Evolutionary conservation across 2,888 invertebrate genomes (phyloP).

Genomic region (Helleia helle): DNA sequence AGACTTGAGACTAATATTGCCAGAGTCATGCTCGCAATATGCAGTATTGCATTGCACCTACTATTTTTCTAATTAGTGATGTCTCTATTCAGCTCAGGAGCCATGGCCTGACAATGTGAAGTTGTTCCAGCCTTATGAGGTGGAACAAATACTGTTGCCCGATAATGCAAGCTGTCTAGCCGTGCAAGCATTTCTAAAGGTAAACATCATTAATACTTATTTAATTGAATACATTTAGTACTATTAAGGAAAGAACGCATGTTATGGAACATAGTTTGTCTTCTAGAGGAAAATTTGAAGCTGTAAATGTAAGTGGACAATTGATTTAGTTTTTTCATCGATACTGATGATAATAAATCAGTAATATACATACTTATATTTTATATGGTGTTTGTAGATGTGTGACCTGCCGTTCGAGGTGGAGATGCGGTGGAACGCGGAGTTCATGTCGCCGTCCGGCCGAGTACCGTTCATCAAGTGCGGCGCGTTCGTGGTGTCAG

Average conservation of each 20-base stretch:
- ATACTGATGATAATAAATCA: too few species aligned
- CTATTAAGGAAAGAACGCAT: too few species aligned
- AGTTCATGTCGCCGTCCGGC: conserved; percentile 96
- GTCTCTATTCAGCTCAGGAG: conserved; percentile 78
- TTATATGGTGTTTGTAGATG: conserved; percentile 78
- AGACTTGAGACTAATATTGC: too few species aligned
- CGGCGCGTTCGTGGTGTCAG: conserved; percentile 90
- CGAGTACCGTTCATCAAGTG: conserved; percentile 94
- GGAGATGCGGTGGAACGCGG: conserved; percentile 91
- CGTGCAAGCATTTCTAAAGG: conserved; percentile 91
- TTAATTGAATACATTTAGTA: too few species aligned
- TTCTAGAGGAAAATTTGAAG: too few species aligned
- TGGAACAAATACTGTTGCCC: conserved; percentile 93
- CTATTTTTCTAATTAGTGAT: too few species aligned
- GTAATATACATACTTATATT: too few species aligned
- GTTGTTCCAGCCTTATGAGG: conserved; percentile 91
- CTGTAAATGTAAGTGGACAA: too few species aligned
- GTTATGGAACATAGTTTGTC: too few species aligned
- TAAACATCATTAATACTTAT: conserved; percentile 22
- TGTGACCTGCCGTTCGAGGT: conserved; percentile 88
- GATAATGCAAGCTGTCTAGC: conserved; percentile 96
- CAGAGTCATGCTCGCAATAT: too few species aligned
- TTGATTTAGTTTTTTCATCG: too few species aligned
- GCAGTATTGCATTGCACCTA: too few species aligned
- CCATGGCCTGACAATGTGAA: conserved; percentile 93